Percentiles rank a stretch among this genome's conserved stretches.
Conservation (phyloP, 2,113 vertebrate species). For the Callopanchax toddi region DNA sequence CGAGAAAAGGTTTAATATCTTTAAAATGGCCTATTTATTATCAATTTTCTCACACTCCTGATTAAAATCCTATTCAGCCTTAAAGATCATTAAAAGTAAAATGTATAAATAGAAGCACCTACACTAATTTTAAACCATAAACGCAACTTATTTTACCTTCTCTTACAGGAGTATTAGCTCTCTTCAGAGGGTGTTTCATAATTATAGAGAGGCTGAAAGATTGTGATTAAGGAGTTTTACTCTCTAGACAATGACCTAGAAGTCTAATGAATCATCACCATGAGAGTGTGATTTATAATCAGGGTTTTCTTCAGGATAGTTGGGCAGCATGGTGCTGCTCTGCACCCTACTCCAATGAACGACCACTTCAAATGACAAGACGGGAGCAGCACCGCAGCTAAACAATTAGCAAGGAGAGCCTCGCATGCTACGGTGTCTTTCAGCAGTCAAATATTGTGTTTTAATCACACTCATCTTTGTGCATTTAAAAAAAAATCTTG, state of each 20-base stretch:
- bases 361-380: conserved; percentile 19
- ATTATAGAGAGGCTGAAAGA: conserved; percentile 48
- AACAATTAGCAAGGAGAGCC: conserved; percentile 4
- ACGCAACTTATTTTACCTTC: conserved; percentile 20
- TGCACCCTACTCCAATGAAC: conserved; percentile 8
- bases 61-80: conserved; percentile 8
- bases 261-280: conserved; percentile 61
- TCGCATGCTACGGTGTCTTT: background rate
- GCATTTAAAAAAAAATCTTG: background rate
- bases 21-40: conserved; percentile 22
- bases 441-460: background rate
- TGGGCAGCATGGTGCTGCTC: conserved; percentile 15
- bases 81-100: background rate
- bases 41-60: conserved; percentile 18
- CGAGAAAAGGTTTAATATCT: conserved; percentile 19
- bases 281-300: conserved; percentile 50
- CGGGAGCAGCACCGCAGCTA: background rate
- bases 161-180: conserved; percentile 44
- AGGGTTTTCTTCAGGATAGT: conserved; percentile 43
- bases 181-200: conserved; percentile 55
- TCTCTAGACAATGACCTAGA: conserved; percentile 54
- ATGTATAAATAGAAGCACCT: background rate
- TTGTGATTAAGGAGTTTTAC: conserved; percentile 58
- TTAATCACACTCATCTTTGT: background rate
- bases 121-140: background rate